Evolutionary conservation across 2,797 vertebrate species (phyloP), one percentile per base, ranked within the genome.

Genomic region (Pantherophis vulpinus): DNA sequence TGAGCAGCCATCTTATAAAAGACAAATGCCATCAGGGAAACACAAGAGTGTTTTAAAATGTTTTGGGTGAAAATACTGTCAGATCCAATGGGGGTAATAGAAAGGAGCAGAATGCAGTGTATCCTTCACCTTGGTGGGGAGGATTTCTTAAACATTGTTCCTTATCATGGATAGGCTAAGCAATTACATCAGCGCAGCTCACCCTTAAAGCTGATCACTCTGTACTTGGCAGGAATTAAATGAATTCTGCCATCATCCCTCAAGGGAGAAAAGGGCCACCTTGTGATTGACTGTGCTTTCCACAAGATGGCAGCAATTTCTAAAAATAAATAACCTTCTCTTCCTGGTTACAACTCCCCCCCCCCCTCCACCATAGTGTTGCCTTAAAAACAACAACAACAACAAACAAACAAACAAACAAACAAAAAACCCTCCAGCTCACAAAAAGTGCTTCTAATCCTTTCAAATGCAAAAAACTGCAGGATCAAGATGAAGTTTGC

Each of bases 221-320:
- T 70, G 89, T 92, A 0, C 0, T 60, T 70, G 93, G 93, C 66
- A 95, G 94, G 86, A 94, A 93, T 87, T 92, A 91, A 95, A 93
- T 95, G 94, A 94, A 95, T 95, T 94, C 95, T 94, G 95, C 95
- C 95, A 95, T 89, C 74, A 66, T 93, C 91, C 93, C 93, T 90
- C 91, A 92, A 14, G 83, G 93, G 90, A 94, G 92, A 88, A 94
- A 93, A 92, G n/a, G 93, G 89, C 93, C 93, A 51, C 86, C 63
- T 10, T 10, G 91, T 87, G 91, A 91, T 88, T 79, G 20, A n/a
- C 54, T 23, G 18, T n/a, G 7, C 55, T 91, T 55, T 90, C 95
- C 96, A 94, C 95, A 94, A 97, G 96, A 92, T 95, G 96, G 96
- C 96, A 96, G 94, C 91, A 91, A 92, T 94, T 83, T 93, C 95